Percentiles rank a stretch among this genome's conserved stretches.
phyloP scores from a whole-genome alignment of 2,797 vertebrate genomes.

The Sebastes vulpes region DNA sequence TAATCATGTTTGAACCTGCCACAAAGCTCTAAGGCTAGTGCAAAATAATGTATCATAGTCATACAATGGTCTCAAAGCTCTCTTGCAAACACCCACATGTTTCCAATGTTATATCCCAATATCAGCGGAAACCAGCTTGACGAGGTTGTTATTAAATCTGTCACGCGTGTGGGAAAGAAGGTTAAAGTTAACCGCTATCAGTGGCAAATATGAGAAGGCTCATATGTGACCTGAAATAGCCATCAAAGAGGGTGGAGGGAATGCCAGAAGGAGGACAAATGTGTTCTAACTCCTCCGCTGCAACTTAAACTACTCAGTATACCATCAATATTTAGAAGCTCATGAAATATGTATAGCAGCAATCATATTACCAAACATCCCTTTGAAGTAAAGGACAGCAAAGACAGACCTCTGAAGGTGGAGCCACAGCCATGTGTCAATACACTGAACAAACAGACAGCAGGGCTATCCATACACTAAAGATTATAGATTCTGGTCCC shows the following conservation, averaged over 20 bases:
- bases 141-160: constrained; percentile 15
- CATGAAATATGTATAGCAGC: constrained; percentile 72
- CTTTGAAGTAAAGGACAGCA: constrained; percentile 47
- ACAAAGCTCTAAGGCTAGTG: neutral
- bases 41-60: neutral
- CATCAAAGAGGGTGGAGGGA: constrained; percentile 43
- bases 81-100: constrained; percentile 15
- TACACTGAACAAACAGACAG: constrained; percentile 42
- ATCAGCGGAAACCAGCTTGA: constrained; percentile 9
- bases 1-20: neutral
- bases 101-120: neutral
- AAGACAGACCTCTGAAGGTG: constrained; percentile 27
- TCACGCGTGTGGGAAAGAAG: neutral
- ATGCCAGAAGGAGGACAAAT: constrained; percentile 5
- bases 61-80: neutral
- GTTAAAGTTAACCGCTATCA: constrained; percentile 19
- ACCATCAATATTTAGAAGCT: constrained; percentile 72
- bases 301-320: constrained; percentile 37
- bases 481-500: constrained; percentile 11
- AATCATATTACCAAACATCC: constrained; percentile 57
- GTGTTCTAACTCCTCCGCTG: constrained; percentile 8
- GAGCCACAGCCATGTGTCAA: constrained; percentile 26
- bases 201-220: constrained; percentile 27
- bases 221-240: constrained; percentile 61
- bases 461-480: neutral